A percentile compares a stretch with the other conserved stretches of the same genome.
These are phyloP conservation scores for Armadillidium nasatum DNA, from an alignment of 1,140 invertebrate species.

Conservation along the genomic window DNA sequence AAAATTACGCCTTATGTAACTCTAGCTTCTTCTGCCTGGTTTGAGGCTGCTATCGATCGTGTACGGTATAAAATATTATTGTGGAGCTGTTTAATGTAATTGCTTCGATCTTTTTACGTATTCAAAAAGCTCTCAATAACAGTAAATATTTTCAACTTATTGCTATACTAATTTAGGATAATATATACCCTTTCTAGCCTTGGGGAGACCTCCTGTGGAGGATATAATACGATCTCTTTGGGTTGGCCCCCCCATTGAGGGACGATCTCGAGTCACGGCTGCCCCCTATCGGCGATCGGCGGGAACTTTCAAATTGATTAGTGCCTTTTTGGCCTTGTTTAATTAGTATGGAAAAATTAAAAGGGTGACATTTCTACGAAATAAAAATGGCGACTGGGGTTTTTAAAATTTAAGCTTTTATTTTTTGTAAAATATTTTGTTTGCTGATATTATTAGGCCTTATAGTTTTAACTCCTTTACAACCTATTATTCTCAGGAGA, in stretches of 20 bases:
- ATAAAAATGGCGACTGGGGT: not conserved
- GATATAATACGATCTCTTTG: not conserved
- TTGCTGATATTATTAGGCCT: too few species aligned
- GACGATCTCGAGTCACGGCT: not conserved
- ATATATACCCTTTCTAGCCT: not conserved
- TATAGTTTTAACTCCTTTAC: too few species aligned
- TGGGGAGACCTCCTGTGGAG: not conserved
- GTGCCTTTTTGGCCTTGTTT: not conserved
- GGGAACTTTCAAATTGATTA: slow-evolving; percentile 2
- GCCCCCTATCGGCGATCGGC: not conserved
- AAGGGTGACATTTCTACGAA: not conserved
- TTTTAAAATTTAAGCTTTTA: too few species aligned
- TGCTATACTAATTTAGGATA: not conserved
- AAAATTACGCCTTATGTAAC: too few species aligned
- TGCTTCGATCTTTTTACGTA: too few species aligned
- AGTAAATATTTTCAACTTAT: not conserved
- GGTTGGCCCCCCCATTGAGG: not conserved
- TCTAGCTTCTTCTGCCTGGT: too few species aligned
- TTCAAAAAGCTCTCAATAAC: too few species aligned
- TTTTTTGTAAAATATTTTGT: too few species aligned
- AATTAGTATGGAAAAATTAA: not conserved
- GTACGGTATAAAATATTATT: too few species aligned
- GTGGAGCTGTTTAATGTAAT: too few species aligned
- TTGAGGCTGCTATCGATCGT: too few species aligned
- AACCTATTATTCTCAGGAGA: too few species aligned